Conservation (phyloP, 30 jellyfish, hydroid and myxozoan genomes). For the Sanderia malayensis region DNA sequence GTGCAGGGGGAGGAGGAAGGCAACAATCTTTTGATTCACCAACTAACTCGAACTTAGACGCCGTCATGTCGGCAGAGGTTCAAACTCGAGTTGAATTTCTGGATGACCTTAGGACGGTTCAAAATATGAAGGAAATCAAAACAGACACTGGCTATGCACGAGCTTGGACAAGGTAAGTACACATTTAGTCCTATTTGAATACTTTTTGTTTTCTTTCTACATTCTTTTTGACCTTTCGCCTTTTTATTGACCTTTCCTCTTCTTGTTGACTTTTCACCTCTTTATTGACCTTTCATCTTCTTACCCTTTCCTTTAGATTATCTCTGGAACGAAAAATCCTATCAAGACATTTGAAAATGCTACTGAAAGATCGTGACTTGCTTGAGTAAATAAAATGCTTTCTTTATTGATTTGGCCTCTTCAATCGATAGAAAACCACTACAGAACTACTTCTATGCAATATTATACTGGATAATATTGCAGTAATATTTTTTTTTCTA, state of each 20-base stretch:
- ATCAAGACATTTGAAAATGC: slow-evolving; percentile 70
- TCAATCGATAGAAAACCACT: too few relatives aligned
- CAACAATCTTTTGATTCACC: slow-evolving; percentile 45
- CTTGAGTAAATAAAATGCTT: slow-evolving; percentile 78
- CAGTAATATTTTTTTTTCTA: too few relatives aligned
- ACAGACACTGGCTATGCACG: slow-evolving; percentile 98
- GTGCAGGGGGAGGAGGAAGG: too few relatives aligned
- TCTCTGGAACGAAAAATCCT: slow-evolving; percentile 83
- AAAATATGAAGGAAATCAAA: slow-evolving; percentile 82
- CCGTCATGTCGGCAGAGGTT: slow-evolving; percentile 48
- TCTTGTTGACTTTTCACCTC: too few relatives aligned
- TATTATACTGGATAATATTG: too few relatives aligned
- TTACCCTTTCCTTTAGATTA: slow-evolving; percentile 16
- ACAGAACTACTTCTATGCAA: too few relatives aligned
- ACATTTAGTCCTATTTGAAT: too few relatives aligned
- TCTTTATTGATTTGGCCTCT: too few relatives aligned
- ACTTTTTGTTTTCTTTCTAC: too few relatives aligned
- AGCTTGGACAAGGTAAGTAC: slow-evolving; percentile 92
- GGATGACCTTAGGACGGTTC: slow-evolving; percentile 76
- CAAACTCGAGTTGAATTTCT: slow-evolving; percentile 70
- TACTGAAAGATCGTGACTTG: slow-evolving; percentile 66
- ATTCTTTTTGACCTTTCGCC: too few relatives aligned
- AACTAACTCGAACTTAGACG: slow-evolving; percentile 37
- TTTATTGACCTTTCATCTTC: too few relatives aligned
- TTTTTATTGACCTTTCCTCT: too few relatives aligned